These are phyloP conservation scores for Anhinga rufa DNA, from an alignment of 2,113 vertebrate species.

Conservation along the genomic window DNA sequence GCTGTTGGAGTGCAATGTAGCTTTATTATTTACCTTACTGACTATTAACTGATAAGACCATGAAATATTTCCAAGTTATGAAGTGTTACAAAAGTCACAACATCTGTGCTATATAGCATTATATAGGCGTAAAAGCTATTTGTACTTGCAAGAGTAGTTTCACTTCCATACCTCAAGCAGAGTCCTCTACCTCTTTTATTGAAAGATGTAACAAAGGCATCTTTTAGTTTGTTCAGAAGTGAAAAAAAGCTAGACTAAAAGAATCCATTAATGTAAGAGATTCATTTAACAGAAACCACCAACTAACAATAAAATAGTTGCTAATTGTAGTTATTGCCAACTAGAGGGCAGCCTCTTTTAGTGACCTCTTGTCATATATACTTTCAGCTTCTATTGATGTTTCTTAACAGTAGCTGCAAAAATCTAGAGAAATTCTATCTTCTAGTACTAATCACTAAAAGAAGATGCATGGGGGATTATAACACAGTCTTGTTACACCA, in stretches of 20 bases:
- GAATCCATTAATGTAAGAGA: neutral
- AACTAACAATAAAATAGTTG: neutral
- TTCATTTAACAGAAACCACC: neutral
- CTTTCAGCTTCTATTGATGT: neutral
- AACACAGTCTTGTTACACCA: rapidly evolving
- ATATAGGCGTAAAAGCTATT: neutral
- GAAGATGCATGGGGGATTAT: neutral
- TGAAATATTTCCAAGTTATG: neutral
- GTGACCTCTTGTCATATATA: neutral
- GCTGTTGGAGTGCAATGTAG: neutral
- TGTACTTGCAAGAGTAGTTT: neutral
- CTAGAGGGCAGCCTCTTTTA: neutral
- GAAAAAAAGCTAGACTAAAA: neutral
- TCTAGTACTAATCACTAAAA: neutral
- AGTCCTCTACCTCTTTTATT: neutral
- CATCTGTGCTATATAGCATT: neutral
- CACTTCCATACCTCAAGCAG: neutral
- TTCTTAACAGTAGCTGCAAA: neutral
- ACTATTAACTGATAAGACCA: neutral
- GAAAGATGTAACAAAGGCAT: neutral
- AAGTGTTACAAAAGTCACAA: neutral
- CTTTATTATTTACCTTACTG: neutral
- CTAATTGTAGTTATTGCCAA: neutral
- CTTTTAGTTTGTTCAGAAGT: neutral
- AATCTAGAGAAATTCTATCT: neutral